phyloP scores from a whole-genome alignment of 2,797 vertebrate species.

The Platalea minor region DNA sequence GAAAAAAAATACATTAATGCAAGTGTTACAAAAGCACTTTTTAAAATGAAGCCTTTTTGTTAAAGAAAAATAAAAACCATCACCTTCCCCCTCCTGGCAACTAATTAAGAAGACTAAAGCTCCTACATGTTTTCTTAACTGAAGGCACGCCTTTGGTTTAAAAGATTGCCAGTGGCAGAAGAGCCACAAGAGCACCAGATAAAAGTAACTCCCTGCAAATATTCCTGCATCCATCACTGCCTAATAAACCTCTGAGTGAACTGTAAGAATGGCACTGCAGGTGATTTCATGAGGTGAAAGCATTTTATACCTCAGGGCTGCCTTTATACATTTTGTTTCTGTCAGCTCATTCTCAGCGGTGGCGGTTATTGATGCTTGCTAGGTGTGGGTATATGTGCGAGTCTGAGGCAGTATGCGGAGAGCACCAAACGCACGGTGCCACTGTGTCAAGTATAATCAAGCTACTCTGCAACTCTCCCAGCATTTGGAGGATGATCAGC shows the following conservation, averaged over 20 bases:
- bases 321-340: neutral
- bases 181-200: neutral
- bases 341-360: neutral
- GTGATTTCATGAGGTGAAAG: neutral
- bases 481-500: neutral
- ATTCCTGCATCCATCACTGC: neutral
- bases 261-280: neutral
- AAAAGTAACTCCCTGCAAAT: neutral
- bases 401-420: rapidly evolving
- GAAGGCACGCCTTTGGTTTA: neutral
- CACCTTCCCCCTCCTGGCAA: neutral
- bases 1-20: neutral
- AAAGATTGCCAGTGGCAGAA: neutral
- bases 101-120: neutral
- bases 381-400: neutral
- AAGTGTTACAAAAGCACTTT: neutral
- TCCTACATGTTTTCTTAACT: neutral
- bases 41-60: neutral
- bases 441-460: rapidly evolving
- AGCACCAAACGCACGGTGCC: rapidly evolving
- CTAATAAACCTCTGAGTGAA: neutral
- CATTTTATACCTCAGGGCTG: neutral
- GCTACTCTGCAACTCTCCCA: neutral
- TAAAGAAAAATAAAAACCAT: neutral
- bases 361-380: neutral